Evolutionary conservation across 2,113 vertebrate species (phyloP).

Genomic region (Gallinago media): DNA sequence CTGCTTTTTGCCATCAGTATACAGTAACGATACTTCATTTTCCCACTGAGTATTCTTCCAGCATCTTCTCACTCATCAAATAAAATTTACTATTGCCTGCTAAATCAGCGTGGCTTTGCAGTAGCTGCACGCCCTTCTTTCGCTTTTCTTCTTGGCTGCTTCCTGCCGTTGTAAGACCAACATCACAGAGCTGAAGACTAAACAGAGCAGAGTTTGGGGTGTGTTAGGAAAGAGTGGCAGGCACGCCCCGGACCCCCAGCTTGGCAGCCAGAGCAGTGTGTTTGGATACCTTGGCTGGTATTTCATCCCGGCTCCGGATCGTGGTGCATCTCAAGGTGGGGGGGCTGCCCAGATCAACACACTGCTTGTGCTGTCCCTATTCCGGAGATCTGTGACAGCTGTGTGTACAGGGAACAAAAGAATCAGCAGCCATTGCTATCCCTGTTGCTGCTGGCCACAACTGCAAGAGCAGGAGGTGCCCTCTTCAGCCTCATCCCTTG

Average conservation of each 20-base stretch:
- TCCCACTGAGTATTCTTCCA: background rate
- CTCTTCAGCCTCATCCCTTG: background rate
- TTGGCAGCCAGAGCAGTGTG: background rate
- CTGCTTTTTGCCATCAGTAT: background rate
- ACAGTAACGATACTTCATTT: background rate
- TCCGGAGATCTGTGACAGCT: background rate
- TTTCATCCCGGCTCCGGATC: background rate
- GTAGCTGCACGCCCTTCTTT: background rate
- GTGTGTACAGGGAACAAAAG: background rate
- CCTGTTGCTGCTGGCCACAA: background rate
- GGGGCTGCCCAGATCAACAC: background rate
- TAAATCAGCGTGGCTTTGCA: background rate
- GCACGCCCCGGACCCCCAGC: background rate
- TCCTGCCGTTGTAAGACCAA: fast-evolving
- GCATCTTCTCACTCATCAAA: background rate
- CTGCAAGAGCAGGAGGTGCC: fast-evolving
- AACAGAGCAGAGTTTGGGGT: background rate
- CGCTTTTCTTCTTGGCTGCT: background rate
- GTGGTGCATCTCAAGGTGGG: background rate
- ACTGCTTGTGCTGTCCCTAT: background rate
- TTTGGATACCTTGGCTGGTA: background rate
- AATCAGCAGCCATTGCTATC: background rate
- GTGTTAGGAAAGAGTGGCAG: background rate
- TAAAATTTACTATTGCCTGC: background rate
- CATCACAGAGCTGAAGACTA: background rate